Evolutionary conservation across 2,888 invertebrate genomes (phyloP).

Genomic region (Oxycera nigricornis): DNA sequence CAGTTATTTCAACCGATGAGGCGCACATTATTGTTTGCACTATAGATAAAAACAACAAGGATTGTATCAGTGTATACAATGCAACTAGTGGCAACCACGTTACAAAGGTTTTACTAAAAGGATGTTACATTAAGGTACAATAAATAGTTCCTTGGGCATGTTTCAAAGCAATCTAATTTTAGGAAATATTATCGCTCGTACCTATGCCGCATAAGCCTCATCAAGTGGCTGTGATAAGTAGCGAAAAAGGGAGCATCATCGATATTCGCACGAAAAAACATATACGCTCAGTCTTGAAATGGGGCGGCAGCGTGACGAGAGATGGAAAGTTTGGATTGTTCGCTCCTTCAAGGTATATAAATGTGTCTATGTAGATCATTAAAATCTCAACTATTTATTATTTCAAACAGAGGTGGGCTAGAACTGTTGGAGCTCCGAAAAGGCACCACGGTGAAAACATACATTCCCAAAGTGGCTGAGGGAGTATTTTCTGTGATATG

Average conservation of each 20-base stretch:
- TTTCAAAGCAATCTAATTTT: neutral
- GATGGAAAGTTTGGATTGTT: constrained; percentile 92
- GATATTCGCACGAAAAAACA: constrained; percentile 90
- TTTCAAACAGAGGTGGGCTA: constrained; percentile 77
- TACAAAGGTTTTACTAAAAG: constrained; percentile 63
- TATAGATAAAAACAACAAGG: constrained; percentile 81
- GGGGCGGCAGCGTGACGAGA: constrained; percentile 88
- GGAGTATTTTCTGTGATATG: constrained; percentile 97
- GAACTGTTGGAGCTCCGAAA: constrained; percentile 91
- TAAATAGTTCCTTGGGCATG: neutral
- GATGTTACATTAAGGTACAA: constrained; percentile 67
- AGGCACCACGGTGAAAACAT: constrained; percentile 85
- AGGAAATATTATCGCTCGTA: constrained; percentile 76
- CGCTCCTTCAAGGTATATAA: constrained; percentile 77
- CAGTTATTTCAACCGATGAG: constrained; percentile 83
- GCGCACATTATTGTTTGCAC: constrained; percentile 79
- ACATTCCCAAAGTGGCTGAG: constrained; percentile 93
- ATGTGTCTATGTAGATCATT: neutral
- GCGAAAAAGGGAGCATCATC: constrained; percentile 88
- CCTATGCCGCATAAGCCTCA: constrained; percentile 85
- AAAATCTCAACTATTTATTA: neutral
- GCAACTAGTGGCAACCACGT: constrained; percentile 76
- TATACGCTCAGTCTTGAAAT: constrained; percentile 85
- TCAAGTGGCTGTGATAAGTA: constrained; percentile 86
- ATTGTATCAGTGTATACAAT: constrained; percentile 84